Evolutionary conservation across 2,888 invertebrate species (phyloP).

Genomic region (Agrilus cyanescens): DNA sequence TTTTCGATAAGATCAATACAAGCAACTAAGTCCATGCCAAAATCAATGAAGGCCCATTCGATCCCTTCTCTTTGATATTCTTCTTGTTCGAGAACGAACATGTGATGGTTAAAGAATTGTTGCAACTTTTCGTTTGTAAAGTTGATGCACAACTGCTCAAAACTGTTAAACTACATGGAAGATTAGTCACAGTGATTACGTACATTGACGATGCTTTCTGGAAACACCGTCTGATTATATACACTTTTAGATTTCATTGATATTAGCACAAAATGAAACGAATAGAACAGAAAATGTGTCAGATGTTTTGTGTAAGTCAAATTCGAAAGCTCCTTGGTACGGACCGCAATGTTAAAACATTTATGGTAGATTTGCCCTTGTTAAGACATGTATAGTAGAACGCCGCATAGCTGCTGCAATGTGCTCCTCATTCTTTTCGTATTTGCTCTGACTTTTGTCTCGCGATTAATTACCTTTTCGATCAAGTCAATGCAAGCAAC

Average conservation of each 20-base stretch:
- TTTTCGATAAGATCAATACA: slow-evolving; percentile 73
- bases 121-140: slow-evolving; percentile 89
- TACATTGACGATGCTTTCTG: slow-evolving; percentile 1
- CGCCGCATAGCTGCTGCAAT: slow-evolving; percentile 3
- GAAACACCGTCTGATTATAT: slow-evolving; percentile 7
- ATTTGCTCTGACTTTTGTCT: background rate
- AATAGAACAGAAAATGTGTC: no score
- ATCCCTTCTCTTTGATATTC: slow-evolving; percentile 85
- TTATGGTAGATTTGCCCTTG: no score
- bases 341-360: no score
- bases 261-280: no score
- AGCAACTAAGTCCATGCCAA: slow-evolving; percentile 81
- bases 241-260: background rate
- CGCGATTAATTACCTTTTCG: slow-evolving; percentile 39
- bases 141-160: slow-evolving; percentile 90
- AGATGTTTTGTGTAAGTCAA: no score
- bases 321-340: no score
- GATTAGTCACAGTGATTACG: slow-evolving; percentile 2
- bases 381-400: no score
- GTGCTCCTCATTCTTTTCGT: background rate
- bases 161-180: slow-evolving; percentile 64
- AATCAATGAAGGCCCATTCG: slow-evolving; percentile 88
- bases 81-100: slow-evolving; percentile 90
- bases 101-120: slow-evolving; percentile 92
- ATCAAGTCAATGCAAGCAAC: slow-evolving; percentile 54